Conservation (phyloP, 2,113 vertebrate species). For the Leptobrachium ailaonicum region DNA sequence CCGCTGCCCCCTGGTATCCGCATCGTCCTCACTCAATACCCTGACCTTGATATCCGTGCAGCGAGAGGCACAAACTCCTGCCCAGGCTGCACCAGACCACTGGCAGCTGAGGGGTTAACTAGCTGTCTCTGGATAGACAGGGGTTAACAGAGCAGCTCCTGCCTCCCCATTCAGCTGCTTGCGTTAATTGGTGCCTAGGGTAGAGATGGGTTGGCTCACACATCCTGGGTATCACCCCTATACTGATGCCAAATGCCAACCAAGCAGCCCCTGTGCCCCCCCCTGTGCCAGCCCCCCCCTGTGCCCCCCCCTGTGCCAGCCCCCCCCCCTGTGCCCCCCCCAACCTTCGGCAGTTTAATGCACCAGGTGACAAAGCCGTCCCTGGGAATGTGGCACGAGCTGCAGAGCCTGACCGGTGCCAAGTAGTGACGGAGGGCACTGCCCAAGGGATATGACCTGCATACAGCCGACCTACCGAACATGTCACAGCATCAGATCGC, state of each 20-base stretch:
- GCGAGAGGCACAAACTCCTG: too few species aligned
- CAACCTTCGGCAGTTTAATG: slow-evolving; percentile 3
- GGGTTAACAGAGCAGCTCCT: too few species aligned
- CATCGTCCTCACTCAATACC: too few species aligned
- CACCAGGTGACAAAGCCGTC: slow-evolving; percentile 7
- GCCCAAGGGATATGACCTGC: background rate
- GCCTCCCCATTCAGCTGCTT: too few species aligned
- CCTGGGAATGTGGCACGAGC: background rate
- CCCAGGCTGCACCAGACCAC: too few species aligned
- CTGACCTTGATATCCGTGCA: too few species aligned
- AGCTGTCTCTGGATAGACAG: too few species aligned
- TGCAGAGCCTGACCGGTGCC: background rate
- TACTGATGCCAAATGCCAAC: slow-evolving; percentile 14
- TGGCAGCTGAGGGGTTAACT: too few species aligned
- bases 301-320: too few species aligned
- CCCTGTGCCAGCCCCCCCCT: slow-evolving; percentile 4
- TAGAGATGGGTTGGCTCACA: background rate
- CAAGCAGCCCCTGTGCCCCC: slow-evolving; percentile 2
- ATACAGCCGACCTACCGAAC: too few species aligned
- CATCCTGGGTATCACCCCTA: background rate
- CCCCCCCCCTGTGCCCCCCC: slow-evolving; percentile 21
- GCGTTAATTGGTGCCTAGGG: background rate
- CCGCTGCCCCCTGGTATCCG: too few species aligned
- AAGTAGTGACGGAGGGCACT: background rate
- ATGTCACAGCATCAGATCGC: too few species aligned